Evolutionary conservation across 2,113 vertebrate species (phyloP), one percentile per base, ranked within the genome.

Genomic region (Myotis davidii): DNA sequence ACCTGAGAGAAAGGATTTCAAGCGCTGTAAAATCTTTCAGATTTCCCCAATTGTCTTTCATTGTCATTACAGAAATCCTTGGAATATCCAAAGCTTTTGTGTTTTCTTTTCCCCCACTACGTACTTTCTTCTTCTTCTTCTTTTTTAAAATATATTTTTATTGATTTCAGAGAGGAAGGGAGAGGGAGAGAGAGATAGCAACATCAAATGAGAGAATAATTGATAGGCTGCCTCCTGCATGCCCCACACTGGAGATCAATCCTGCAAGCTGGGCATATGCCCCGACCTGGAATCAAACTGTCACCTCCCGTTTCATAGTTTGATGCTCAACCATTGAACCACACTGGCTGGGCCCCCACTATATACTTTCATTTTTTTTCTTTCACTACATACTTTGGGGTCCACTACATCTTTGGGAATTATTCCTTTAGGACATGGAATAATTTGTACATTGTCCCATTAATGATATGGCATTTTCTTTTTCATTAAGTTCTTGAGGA

Each of bases 401-500:
- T 77, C 32, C 0, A n/a, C 23, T 67, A 5, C 13, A 69, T 88
- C 34, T 92, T 81, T 85, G 29, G 39, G 37, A 34, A 72, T 72
- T 96, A 25, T 72, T 76, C 29, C 54, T 90, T 79, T 78, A 72
- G 64, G 48, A 84, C 10, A 5, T 96, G 42, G 64, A 27, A 27
- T 61, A 61, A 5, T 92, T 70, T 86, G 10, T 90, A 45, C 52
- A 32, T 50, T 87, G 65, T 89, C 77, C 64, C 3, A n/a, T 78
- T 94, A 67, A 54, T 64, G 52, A 85, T 81, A 67, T 17, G 69
- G 34, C 27, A 65, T 67, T 94, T 91, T 72, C 42, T 87, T 69
- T 90, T 95, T 69, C 17, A 12, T 91, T 91, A 88, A 21, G 37
- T 87, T 90, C 81, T 89, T 59, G 81, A 81, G 25, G n/a, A 94